These are phyloP conservation scores for Lagorchestes hirsutus DNA, from an alignment of 2,797 vertebrate genomes.

Conservation along the genomic window DNA sequence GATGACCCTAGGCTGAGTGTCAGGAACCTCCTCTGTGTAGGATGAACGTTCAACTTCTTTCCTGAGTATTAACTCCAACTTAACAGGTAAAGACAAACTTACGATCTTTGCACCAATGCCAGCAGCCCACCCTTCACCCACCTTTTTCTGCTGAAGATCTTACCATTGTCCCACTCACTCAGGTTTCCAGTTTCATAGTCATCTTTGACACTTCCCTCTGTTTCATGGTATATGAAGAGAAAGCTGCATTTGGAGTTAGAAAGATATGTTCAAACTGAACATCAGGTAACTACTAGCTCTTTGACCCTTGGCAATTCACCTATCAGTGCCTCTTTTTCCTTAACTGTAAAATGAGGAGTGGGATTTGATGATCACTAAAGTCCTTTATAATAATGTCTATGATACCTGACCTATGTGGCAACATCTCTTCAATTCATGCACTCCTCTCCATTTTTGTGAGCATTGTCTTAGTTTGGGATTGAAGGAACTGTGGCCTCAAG, in stretches of 20 bases:
- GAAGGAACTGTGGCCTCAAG: too few species aligned
- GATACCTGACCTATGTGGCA: background rate
- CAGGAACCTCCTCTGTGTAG: background rate
- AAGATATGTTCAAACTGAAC: background rate
- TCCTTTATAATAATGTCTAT: background rate
- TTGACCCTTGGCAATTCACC: background rate
- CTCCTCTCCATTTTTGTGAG: background rate
- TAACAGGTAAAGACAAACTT: background rate
- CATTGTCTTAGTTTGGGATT: background rate
- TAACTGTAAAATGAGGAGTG: background rate
- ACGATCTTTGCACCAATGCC: background rate
- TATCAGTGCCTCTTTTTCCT: background rate
- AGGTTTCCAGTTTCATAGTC: background rate
- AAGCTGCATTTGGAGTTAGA: background rate
- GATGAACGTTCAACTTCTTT: background rate
- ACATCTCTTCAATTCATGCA: background rate
- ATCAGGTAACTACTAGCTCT: background rate
- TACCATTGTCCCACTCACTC: background rate
- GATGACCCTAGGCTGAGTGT: background rate
- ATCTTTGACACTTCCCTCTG: background rate
- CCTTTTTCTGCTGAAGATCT: background rate
- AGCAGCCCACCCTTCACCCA: background rate
- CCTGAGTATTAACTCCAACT: background rate
- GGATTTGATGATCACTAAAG: background rate
- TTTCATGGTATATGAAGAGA: background rate